A percentile compares a stretch with the other conserved stretches of the same genome.
phyloP scores from a whole-genome alignment of 2,888 invertebrate genomes.

The Amphipoea lucens region DNA sequence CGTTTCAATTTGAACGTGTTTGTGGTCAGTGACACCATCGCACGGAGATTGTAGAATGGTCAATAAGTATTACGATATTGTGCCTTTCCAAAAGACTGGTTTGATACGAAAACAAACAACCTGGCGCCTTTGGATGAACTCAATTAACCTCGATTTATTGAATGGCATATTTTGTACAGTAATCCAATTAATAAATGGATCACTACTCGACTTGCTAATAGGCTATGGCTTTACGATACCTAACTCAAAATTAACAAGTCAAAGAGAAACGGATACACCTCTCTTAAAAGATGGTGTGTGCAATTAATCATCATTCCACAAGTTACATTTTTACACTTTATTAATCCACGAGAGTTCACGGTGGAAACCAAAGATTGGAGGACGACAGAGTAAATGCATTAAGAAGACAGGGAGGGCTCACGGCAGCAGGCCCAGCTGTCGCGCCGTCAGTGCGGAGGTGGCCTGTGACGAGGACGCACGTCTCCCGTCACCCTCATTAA shows the following conservation, averaged over 20 bases:
- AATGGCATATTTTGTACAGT: constrained; percentile 14
- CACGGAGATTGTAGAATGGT: constrained; percentile 10
- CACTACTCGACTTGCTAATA: neutral
- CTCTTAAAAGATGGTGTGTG: constrained; percentile 43
- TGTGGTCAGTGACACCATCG: constrained; percentile 41
- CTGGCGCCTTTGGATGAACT: constrained; percentile 26
- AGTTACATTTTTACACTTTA: constrained; percentile 52
- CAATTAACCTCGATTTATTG: constrained; percentile 20
- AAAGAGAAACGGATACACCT: constrained; percentile 7
- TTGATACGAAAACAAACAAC: constrained; percentile 40
- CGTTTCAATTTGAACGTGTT: constrained; percentile 24
- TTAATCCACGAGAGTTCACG: constrained; percentile 34
- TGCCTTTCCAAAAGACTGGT: constrained; percentile 27
- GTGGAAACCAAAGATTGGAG: constrained; percentile 8
- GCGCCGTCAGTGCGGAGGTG: neutral
- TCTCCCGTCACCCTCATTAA: constrained; percentile 45
- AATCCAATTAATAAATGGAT: neutral
- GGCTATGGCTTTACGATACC: neutral
- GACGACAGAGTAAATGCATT: constrained; percentile 48
- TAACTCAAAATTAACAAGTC: constrained; percentile 20
- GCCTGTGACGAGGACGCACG: constrained; percentile 13
- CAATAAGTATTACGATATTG: neutral
- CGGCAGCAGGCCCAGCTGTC: neutral
- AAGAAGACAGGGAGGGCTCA: constrained; percentile 8
- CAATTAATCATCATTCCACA: constrained; percentile 62